Evolutionary conservation across 1,140 invertebrate genomes (phyloP), one percentile per base, ranked within the genome.

Genomic region (Heliconius hermathena): DNA sequence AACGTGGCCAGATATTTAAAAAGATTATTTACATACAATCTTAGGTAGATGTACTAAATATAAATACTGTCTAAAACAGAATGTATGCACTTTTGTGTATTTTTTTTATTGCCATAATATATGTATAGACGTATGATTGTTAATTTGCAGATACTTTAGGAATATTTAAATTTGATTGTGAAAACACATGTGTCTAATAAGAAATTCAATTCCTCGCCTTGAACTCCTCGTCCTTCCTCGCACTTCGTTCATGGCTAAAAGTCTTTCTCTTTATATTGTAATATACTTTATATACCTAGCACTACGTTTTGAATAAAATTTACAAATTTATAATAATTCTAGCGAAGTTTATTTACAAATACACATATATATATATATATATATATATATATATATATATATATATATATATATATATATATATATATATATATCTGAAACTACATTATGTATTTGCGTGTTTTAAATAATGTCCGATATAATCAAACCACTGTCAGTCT

Each of bases 201-300:
- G 3, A 66, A 66, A 66, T 13, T 29, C 60, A 66, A 66, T 66
- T 66, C 11, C 22, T 66, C 11, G 9, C 60, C 60, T 66, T 66
- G 60, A 66, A 33, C 33, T 33, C 33, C 33, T 33, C 33, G 33
- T 33, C 33, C 33, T 33, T 33, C 33, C 33, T 33, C 33, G 33
- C 60, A 29, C 26, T 66, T 66, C 22, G 60, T 66, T 66, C 22
- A 66, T 26, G 60, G 60, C 60, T 66, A 11, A 9, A 26, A 29
- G 9, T n/a, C n/a, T n/a, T n/a, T n/a, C n/a, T 66, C 60, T 66
- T 66, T 66, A 66, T 66, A 66, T 26, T n/a, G 16, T 66, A 66
- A 13, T 66, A 66, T 29, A 52, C 16, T 16, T 20, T 52, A 52
- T 18, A 52, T 16, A 33, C 33, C 33, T 66, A 66, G 54, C 29